A percentile compares a stretch with the other conserved stretches of the same genome.
These are phyloP conservation scores for Darevskia mixta DNA, from an alignment of 2,797 vertebrate genomes.

Conservation along the genomic window DNA sequence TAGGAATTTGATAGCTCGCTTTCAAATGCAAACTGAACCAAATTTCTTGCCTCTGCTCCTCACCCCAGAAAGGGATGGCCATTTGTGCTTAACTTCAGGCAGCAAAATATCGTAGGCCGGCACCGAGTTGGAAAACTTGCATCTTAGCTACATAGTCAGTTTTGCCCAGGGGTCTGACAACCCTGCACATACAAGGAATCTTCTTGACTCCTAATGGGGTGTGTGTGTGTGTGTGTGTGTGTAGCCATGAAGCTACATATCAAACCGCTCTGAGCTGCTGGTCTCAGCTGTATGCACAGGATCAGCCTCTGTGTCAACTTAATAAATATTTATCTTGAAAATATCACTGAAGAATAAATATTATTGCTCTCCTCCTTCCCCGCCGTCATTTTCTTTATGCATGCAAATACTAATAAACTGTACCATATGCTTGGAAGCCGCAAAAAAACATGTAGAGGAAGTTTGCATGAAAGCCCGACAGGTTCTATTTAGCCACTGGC, in stretches of 20 bases:
- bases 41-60: too few relatives aligned
- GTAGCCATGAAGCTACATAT: neutral
- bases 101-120: neutral
- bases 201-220: neutral
- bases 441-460: neutral
- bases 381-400: conserved; percentile 10
- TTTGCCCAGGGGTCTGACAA: neutral
- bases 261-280: neutral
- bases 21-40: too few relatives aligned
- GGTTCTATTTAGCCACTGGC: neutral
- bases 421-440: neutral
- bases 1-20: too few relatives aligned
- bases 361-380: conserved; percentile 11
- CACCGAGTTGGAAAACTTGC: neutral
- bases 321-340: conserved; percentile 38
- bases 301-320: conserved; percentile 11
- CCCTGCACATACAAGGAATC: neutral
- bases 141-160: neutral
- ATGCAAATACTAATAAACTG: conserved; percentile 21
- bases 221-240: neutral
- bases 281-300: neutral
- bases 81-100: neutral
- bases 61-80: too few relatives aligned
- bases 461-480: neutral
- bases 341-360: conserved; percentile 29